Evolutionary conservation across 64 coral and sea anemone species (phyloP).

Genomic region (Porites australiensis): DNA sequence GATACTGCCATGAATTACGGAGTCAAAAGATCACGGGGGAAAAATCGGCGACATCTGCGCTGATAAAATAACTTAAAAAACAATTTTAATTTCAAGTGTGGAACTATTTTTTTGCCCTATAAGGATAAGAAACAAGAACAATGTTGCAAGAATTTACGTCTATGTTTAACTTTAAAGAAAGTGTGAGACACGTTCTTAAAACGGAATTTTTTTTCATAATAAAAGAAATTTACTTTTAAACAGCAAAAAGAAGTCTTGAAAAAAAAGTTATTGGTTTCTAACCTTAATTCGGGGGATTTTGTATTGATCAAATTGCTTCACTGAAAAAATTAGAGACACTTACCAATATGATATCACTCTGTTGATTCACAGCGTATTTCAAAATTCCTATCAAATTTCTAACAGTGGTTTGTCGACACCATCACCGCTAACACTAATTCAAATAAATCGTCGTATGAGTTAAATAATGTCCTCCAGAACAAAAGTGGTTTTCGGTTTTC

Average conservation of each 20-base stretch:
- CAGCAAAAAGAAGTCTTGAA: background rate
- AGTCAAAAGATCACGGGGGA: constrained; percentile 33
- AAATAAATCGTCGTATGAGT: background rate
- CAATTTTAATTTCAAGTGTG: no score
- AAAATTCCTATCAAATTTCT: constrained; percentile 13
- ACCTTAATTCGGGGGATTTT: no score
- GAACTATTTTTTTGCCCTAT: no score
- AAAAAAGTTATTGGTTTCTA: no score
- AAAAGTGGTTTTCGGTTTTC: constrained; percentile 7
- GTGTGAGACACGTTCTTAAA: background rate
- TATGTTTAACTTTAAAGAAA: no score
- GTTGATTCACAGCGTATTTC: constrained; percentile 31
- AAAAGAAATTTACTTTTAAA: background rate
- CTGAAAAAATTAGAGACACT: background rate
- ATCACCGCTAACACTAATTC: background rate
- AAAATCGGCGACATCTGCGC: background rate
- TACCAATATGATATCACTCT: background rate
- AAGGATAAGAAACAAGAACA: no score
- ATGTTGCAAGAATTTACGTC: no score
- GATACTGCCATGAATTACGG: background rate
- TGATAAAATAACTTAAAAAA: background rate
- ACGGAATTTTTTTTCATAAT: background rate
- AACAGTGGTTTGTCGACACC: background rate
- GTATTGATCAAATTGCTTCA: no score
- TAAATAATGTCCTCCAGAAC: background rate